These are phyloP conservation scores for Myrmecobius fasciatus DNA, from an alignment of 2,113 vertebrate genomes.

Conservation along the genomic window DNA sequence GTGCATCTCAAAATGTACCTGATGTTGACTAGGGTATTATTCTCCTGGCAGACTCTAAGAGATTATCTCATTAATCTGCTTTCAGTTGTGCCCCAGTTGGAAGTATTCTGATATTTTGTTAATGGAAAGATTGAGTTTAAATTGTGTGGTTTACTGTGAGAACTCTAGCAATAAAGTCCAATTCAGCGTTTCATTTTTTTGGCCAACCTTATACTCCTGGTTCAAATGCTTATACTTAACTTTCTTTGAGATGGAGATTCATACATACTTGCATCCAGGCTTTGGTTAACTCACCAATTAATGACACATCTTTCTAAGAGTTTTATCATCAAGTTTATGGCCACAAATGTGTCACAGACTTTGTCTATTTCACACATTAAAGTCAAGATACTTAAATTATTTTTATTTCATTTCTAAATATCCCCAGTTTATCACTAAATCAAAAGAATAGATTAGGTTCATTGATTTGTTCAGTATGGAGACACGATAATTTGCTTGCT, in stretches of 20 bases:
- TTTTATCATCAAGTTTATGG: neutral
- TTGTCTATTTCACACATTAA: neutral
- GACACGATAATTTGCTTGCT: neutral
- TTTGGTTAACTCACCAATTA: neutral
- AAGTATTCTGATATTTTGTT: neutral
- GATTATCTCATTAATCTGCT: neutral
- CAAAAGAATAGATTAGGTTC: neutral
- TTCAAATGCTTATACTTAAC: neutral
- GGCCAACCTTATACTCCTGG: neutral
- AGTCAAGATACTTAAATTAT: neutral
- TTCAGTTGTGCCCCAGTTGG: neutral
- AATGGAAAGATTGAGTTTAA: neutral
- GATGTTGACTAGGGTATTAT: neutral
- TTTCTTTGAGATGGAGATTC: neutral
- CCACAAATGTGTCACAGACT: neutral
- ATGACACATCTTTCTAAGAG: neutral
- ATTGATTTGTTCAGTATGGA: neutral
- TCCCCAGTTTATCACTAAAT: neutral
- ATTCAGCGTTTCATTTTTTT: neutral
- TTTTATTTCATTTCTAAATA: neutral
- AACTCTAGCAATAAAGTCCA: neutral
- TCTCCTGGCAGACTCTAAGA: neutral
- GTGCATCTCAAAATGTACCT: neutral
- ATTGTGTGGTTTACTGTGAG: neutral
- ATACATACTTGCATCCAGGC: neutral